phyloP scores from a whole-genome alignment of 2,888 invertebrate species.

The Harpagoxenus sublaevis region DNA sequence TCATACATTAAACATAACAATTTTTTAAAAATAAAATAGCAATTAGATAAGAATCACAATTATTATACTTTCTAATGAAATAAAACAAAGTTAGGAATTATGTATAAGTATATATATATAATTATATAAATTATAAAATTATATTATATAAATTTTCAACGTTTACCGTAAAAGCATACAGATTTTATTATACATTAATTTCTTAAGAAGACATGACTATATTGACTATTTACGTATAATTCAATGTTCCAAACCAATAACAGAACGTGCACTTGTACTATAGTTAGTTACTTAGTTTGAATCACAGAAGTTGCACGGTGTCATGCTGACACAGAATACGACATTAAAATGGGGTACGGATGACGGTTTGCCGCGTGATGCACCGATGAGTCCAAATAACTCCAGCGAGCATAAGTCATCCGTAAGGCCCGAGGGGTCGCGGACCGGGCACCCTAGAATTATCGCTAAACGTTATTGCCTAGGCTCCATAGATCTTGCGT shows the following conservation, averaged over 20 bases:
- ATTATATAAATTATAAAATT: not conserved
- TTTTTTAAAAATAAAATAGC: not conserved
- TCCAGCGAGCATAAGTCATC: constrained; percentile 82
- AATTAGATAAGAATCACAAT: not conserved
- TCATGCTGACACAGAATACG: constrained; percentile 23
- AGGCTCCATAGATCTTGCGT: constrained; percentile 86
- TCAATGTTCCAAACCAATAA: not conserved
- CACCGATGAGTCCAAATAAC: constrained; percentile 72
- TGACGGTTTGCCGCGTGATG: constrained; percentile 62
- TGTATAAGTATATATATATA: not conserved
- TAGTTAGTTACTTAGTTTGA: not conserved
- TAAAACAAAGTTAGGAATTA: not conserved
- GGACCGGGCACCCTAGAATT: constrained; percentile 84
- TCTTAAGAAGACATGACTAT: not conserved
- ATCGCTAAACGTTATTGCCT: constrained; percentile 86
- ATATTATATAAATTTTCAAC: not conserved
- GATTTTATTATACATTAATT: not conserved
- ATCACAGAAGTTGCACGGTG: not conserved
- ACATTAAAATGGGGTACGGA: constrained; percentile 53
- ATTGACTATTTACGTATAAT: not conserved
- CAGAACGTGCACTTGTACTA: not conserved
- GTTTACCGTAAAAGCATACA: not conserved
- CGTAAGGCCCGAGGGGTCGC: constrained; percentile 78
- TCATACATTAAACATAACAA: not conserved
- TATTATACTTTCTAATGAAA: not conserved